Conservation (phyloP, 2,888 invertebrate genomes). For the Escarpia spicata region DNA sequence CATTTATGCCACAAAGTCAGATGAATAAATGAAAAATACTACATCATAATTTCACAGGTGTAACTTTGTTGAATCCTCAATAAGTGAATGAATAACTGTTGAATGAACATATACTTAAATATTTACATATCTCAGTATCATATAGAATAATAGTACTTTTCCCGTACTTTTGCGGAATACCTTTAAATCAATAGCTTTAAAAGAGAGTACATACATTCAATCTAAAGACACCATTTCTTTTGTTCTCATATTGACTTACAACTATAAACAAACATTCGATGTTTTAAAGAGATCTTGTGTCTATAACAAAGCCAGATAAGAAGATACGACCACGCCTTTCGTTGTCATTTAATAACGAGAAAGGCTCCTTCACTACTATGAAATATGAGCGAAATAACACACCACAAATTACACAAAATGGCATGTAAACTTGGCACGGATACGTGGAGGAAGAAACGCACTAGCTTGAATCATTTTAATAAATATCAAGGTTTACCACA, state of each 20-base stretch:
- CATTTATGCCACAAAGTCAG: not conserved
- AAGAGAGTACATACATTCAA: not conserved
- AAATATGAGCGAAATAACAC: not conserved
- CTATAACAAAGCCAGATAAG: not conserved
- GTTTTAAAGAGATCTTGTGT: not conserved
- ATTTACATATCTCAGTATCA: not conserved
- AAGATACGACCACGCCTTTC: not conserved
- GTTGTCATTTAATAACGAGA: not conserved
- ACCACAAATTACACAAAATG: not conserved
- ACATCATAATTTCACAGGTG: not conserved
- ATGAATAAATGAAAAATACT: not conserved
- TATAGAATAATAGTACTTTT: not conserved
- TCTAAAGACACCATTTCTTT: not conserved
- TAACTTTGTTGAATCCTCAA: not conserved
- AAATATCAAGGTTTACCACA: not conserved
- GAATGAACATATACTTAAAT: not conserved
- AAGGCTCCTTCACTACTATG: not conserved
- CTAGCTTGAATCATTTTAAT: not conserved
- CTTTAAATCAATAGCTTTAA: not conserved
- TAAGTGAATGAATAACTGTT: not conserved
- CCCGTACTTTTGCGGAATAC: not conserved
- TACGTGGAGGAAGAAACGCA: not conserved
- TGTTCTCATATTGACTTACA: not conserved
- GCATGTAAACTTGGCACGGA: not conserved
- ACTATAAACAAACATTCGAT: not conserved